A percentile compares a stretch with the other conserved stretches of the same genome.
Conservation (phyloP, 2,888 invertebrate species). For the Epinotia brunnichana region DNA sequence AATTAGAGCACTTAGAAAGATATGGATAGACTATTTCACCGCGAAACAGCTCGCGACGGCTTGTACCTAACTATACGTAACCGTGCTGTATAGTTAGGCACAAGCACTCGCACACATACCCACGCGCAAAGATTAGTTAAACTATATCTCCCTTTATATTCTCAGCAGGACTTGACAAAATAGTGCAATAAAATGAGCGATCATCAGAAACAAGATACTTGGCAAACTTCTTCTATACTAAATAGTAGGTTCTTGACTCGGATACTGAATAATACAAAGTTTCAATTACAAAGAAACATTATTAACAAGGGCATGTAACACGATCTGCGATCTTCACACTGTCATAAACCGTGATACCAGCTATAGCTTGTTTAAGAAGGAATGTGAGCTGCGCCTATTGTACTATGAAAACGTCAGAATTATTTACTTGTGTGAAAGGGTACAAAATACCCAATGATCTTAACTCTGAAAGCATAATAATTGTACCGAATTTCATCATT, state of each 20-base stretch:
- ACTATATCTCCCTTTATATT: neutral
- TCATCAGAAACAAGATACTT: slow-evolving; percentile 6
- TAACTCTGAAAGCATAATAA: too few relatives aligned
- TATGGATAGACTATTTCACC: too few relatives aligned
- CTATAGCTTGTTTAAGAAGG: slow-evolving; percentile 2
- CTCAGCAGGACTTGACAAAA: neutral
- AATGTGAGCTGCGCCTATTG: neutral
- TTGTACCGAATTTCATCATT: too few relatives aligned
- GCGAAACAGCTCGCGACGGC: too few relatives aligned
- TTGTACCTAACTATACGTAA: too few relatives aligned
- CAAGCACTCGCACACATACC: too few relatives aligned
- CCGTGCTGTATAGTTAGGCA: too few relatives aligned
- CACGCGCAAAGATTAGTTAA: too few relatives aligned
- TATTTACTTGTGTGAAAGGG: neutral
- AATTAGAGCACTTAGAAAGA: too few relatives aligned
- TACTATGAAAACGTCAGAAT: neutral
- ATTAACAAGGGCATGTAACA: slow-evolving; percentile 65
- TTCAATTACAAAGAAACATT: slow-evolving; percentile 50
- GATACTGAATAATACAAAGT: slow-evolving; percentile 11
- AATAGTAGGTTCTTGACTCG: neutral
- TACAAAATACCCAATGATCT: too few relatives aligned
- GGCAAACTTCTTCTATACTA: neutral
- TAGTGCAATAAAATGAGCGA: neutral
- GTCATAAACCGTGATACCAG: slow-evolving; percentile 57
- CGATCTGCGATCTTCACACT: slow-evolving; percentile 63